Percentiles rank a stretch among this genome's conserved stretches.
These are phyloP conservation scores for Corticium candelabrum DNA, from an alignment of 37 sponge, comb jelly and placozoan genomes.

Conservation along the genomic window DNA sequence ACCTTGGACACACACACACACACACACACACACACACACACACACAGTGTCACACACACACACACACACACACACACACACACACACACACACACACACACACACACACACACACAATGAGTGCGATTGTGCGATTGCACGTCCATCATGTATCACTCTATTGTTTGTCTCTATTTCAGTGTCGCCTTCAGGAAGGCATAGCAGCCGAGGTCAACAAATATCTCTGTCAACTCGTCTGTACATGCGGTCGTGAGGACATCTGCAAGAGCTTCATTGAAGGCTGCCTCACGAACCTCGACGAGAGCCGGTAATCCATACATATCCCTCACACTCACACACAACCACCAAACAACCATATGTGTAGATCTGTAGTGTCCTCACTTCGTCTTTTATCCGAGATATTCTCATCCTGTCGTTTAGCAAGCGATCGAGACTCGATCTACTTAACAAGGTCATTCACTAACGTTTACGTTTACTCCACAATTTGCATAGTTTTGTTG, in stretches of 20 bases:
- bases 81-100: too few relatives aligned
- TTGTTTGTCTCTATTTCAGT: not conserved
- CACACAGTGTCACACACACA: too few relatives aligned
- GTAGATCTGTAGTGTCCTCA: not conserved
- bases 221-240: not conserved
- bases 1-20: too few relatives aligned
- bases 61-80: too few relatives aligned
- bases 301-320: not conserved
- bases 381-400: not conserved
- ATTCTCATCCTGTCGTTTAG: not conserved
- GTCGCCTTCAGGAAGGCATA: not conserved
- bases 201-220: not conserved
- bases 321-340: not conserved
- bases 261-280: not conserved
- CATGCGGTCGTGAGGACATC: not conserved
- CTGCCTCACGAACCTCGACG: not conserved
- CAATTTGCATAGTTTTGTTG: not conserved
- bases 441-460: too few relatives aligned
- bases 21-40: too few relatives aligned
- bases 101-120: too few relatives aligned
- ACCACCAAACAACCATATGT: too few relatives aligned
- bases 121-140: too few relatives aligned
- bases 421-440: too few relatives aligned
- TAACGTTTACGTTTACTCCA: too few relatives aligned
- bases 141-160: not conserved